Conservation (phyloP, 1,140 invertebrate species). For the Oppia nitens region DNA sequence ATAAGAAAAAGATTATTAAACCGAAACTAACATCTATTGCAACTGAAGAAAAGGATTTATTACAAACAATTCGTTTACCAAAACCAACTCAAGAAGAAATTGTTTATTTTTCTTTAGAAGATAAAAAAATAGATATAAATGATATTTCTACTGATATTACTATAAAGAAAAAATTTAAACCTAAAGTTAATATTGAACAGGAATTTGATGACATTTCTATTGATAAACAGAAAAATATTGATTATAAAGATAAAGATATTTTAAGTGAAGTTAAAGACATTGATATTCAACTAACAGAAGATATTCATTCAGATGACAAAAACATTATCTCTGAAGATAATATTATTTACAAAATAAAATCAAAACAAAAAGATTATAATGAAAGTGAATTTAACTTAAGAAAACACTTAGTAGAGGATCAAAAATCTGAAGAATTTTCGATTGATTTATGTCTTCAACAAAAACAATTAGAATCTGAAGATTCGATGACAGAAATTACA, state of each 20-base stretch:
- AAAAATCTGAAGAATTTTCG: conserved; percentile 20
- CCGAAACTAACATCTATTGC: not conserved
- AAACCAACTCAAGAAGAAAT: conserved; percentile 22
- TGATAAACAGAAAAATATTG: conserved; percentile 26
- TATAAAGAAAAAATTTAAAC: conserved; percentile 15
- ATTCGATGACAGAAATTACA: conserved; percentile 25
- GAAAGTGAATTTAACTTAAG: not conserved
- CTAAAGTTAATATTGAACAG: conserved; percentile 22
- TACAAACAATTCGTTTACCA: not conserved
- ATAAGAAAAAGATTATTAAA: conserved; percentile 5
- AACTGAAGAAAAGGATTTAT: not conserved
- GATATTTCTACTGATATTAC: conserved; percentile 26
- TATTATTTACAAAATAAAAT: not conserved
- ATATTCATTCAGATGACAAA: too few species aligned
- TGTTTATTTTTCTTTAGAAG: conserved; percentile 17
- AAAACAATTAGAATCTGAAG: conserved; percentile 20
- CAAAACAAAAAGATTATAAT: not conserved
- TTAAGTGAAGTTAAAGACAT: not conserved
- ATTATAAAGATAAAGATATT: not conserved
- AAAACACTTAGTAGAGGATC: not conserved
- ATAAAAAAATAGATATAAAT: conserved; percentile 21
- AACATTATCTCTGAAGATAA: not conserved
- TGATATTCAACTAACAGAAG: not conserved
- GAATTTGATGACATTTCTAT: conserved; percentile 36
- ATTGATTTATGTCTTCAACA: conserved; percentile 21